Percentiles rank a stretch among this genome's conserved stretches.
These are phyloP conservation scores for Campopleginae sp. DNA, from an alignment of 2,888 invertebrate genomes.

Conservation along the genomic window DNA sequence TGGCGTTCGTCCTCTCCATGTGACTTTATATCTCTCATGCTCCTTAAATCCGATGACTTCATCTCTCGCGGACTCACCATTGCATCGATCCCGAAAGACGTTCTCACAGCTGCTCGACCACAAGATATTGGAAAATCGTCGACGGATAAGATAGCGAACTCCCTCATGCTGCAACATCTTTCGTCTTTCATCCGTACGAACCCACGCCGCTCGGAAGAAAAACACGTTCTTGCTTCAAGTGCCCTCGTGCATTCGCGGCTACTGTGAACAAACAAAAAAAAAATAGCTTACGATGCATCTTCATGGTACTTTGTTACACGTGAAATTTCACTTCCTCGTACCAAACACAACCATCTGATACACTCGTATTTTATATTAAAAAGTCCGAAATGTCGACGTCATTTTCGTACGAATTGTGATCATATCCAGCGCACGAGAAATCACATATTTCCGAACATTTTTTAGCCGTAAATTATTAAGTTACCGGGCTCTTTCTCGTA, in stretches of 20 bases:
- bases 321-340: constrained; percentile 5
- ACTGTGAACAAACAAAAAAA: constrained; percentile 11
- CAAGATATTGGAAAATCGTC: constrained; percentile 65
- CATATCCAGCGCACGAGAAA: neutral
- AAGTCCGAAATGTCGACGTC: neutral
- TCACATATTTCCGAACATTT: neutral
- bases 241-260: constrained; percentile 13
- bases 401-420: neutral
- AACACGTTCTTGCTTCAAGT: constrained; percentile 11
- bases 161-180: constrained; percentile 39
- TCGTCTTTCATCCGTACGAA: neutral
- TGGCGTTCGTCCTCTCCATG: constrained; percentile 29
- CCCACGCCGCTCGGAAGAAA: neutral
- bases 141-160: constrained; percentile 12
- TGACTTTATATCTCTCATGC: constrained; percentile 24
- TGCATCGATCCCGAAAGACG: constrained; percentile 22
- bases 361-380: neutral
- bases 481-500: neutral
- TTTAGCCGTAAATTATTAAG: neutral
- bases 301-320: neutral
- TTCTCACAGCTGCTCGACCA: constrained; percentile 48
- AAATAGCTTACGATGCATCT: constrained; percentile 6
- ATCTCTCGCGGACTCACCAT: constrained; percentile 28
- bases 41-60: constrained; percentile 15
- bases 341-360: neutral